These are phyloP conservation scores for Drosophila subobscura DNA, from an alignment of 1,140 invertebrate species.

Conservation along the genomic window DNA sequence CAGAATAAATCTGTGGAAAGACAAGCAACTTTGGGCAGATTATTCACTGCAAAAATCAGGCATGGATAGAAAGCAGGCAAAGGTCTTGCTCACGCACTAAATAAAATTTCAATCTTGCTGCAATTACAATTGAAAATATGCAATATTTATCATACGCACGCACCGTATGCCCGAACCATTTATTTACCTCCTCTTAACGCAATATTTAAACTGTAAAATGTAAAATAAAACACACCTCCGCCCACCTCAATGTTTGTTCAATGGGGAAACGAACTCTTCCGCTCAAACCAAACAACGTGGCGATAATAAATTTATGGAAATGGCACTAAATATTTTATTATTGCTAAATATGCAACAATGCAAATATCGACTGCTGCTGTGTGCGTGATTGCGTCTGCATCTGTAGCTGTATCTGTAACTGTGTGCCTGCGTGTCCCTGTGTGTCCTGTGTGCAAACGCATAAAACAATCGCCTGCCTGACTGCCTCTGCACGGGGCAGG, in stretches of 20 bases:
- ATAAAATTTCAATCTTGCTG: constrained; percentile 28
- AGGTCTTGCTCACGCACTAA: background rate
- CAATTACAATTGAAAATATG: constrained; percentile 9
- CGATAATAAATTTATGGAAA: constrained; percentile 80
- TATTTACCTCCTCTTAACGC: background rate
- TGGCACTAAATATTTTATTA: constrained; percentile 81
- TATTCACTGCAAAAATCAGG: no score
- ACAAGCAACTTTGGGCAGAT: no score
- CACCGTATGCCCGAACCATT: constrained; percentile 26
- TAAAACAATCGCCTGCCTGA: constrained; percentile 74
- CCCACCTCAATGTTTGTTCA: constrained; percentile 16
- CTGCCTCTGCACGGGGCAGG: constrained; percentile 35
- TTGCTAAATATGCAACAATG: constrained; percentile 81
- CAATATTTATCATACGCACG: constrained; percentile 35
- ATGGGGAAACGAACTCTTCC: constrained; percentile 6
- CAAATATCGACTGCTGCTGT: constrained; percentile 20
- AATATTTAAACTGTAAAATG: constrained; percentile 32
- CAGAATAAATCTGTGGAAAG: no score
- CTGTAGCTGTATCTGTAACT: background rate
- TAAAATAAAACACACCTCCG: background rate
- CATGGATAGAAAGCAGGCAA: no score
- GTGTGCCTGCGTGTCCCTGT: background rate
- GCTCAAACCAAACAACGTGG: constrained; percentile 6
- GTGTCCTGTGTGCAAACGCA: constrained; percentile 47
- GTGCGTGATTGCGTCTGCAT: constrained; percentile 7